Evolutionary conservation across 1,140 invertebrate genomes (phyloP).

Genomic region (Fopius arisanus): DNA sequence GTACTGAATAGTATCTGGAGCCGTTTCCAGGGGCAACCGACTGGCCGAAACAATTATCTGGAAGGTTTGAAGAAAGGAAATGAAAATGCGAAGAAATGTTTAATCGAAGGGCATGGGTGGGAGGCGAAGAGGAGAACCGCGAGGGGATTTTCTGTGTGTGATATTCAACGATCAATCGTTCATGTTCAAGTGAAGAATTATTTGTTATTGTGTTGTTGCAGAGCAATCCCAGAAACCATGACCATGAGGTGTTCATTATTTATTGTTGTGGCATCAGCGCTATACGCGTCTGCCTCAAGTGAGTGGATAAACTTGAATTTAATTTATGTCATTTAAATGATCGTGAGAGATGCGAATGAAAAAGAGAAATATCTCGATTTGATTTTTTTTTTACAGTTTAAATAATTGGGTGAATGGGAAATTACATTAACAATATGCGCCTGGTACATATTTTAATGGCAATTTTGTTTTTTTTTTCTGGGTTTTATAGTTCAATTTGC

Average conservation of each 20-base stretch:
- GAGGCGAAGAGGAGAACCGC: neutral
- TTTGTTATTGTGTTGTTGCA: conserved; percentile 35
- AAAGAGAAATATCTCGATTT: neutral
- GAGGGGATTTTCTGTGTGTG: neutral
- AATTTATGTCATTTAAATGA: neutral
- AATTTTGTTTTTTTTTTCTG: neutral
- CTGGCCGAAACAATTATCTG: conserved; percentile 32
- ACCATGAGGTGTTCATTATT: conserved; percentile 50
- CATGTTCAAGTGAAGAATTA: neutral
- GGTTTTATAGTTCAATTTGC: neutral
- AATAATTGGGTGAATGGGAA: conserved; percentile 45
- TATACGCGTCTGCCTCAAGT: conserved; percentile 54
- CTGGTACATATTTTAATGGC: neutral
- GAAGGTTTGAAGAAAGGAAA: neutral
- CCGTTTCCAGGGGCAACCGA: conserved; percentile 45
- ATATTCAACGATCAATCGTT: neutral
- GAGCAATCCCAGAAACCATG: conserved; percentile 29
- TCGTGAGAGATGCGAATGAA: neutral
- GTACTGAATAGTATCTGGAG: conserved; percentile 29
- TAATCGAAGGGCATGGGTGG: conserved; percentile 17
- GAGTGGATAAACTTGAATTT: conserved; percentile 39
- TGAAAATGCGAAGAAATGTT: conserved; percentile 6
- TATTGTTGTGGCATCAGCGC: conserved; percentile 47
- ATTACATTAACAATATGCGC: neutral
- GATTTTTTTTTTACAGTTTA: conserved; percentile 33